A percentile compares a stretch with the other conserved stretches of the same genome.
Evolutionary conservation across 1,140 invertebrate species (phyloP).

Genomic region (Megalonaias nervosa): DNA sequence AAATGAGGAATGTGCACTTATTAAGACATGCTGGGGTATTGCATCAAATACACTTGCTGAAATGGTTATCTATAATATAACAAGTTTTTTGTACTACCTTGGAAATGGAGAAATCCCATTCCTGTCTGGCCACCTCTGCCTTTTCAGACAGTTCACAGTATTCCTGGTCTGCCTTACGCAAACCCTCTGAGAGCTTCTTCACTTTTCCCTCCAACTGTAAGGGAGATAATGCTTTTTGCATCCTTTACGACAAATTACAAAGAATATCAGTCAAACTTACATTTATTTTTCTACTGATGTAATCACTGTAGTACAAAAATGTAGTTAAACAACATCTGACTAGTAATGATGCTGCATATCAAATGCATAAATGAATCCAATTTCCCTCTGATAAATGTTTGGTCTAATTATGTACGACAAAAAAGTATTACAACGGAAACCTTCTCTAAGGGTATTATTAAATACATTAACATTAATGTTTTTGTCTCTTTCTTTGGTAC

Average conservation of each 20-base stretch:
- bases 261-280: too few relatives aligned
- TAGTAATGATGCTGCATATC: neutral
- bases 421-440: neutral
- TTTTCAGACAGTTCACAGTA: slow-evolving; percentile 93
- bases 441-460: neutral
- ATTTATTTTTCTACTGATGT: too few relatives aligned
- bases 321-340: neutral
- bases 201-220: slow-evolving; percentile 87
- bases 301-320: neutral
- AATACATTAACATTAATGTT: neutral
- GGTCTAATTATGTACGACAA: neutral
- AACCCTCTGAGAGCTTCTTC: slow-evolving; percentile 90
- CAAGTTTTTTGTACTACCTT: slow-evolving; percentile 70
- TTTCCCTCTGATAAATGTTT: too few relatives aligned
- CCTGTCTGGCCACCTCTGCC: slow-evolving; percentile 88
- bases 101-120: slow-evolving; percentile 91
- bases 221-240: neutral
- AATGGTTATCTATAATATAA: neutral
- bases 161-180: slow-evolving; percentile 92
- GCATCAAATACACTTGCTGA: neutral
- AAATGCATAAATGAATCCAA: too few relatives aligned
- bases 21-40: neutral
- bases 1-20: too few relatives aligned
- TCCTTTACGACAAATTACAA: too few relatives aligned
- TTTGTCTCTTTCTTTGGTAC: too few relatives aligned